Conservation (phyloP, 2,113 vertebrate species). For the Nematolebias whitei region DNA sequence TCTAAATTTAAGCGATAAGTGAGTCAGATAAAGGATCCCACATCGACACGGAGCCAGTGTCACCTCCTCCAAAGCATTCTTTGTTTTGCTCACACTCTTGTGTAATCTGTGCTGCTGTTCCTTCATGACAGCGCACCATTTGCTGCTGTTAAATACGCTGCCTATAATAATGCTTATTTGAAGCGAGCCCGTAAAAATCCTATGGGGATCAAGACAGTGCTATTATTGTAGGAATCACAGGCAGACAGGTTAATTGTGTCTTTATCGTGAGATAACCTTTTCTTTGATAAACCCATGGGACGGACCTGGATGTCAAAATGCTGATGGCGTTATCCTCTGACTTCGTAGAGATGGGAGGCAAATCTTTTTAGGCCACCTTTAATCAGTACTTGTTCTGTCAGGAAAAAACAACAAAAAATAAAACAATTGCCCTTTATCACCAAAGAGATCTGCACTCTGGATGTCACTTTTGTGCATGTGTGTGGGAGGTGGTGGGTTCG, state of each 20-base stretch:
- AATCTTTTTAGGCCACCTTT: conserved; percentile 60
- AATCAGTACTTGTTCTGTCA: conserved; percentile 45
- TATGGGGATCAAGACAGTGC: conserved; percentile 24
- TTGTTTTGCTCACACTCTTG: conserved; percentile 54
- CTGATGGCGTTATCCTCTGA: conserved; percentile 59
- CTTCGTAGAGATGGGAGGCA: conserved; percentile 40
- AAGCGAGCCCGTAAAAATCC: conserved; percentile 23
- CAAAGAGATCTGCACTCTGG: conserved; percentile 51
- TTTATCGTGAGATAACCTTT: conserved; percentile 42
- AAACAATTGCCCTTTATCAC: conserved; percentile 54
- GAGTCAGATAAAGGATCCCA: conserved; percentile 51
- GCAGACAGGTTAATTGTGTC: conserved; percentile 43
- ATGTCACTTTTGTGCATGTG: conserved; percentile 35
- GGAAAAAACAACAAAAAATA: background rate
- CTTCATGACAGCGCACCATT: conserved; percentile 25
- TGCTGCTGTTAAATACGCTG: conserved; percentile 34
- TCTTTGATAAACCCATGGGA: conserved; percentile 44
- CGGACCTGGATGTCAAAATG: conserved; percentile 60
- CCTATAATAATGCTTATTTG: conserved; percentile 38
- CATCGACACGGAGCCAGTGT: conserved; percentile 32
- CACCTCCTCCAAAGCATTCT: conserved; percentile 40
- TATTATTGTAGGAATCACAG: conserved; percentile 17
- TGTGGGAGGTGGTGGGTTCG: conserved; percentile 6
- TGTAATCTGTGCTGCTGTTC: conserved; percentile 42
- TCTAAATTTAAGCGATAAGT: conserved; percentile 51